Base-by-base conservation (phyloP, 2,113 vertebrate species). In the Erythrolamprus reginae region DNA sequence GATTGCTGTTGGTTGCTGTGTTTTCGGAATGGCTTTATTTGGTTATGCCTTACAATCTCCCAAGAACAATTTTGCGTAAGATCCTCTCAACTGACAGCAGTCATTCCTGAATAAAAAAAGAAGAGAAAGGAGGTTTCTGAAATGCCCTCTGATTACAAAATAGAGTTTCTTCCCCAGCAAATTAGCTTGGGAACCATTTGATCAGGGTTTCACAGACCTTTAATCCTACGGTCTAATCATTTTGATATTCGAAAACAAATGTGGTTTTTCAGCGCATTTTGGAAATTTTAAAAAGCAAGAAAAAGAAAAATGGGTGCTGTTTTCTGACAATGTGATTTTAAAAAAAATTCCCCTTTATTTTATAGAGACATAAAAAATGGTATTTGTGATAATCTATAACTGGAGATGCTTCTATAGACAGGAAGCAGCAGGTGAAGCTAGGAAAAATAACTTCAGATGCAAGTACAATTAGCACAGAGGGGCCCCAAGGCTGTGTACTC, bases 11-110 rank as follows among this genome's bases (percentile, higher is more conserved):
- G 5, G 38, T 84, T 92, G 23, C 38, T 55, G 23, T 53, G 19
- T 51, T 48, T 87, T 86, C n/a, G 26, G 82, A 65, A 83, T 2
- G 3, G 33, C 84, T 89, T 28, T 12, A 33, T 38, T 24, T 92
- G 42, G 38, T 52, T 61, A 12, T 0, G 0, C 53, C 86, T 92
- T 82, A 2, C 33, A 58, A 2, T 23, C 48, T 50, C 28, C 28
- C 3, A 0, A 55, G 48, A 13, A 0, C 13, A n/a, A 2, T 33
- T 84, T 87, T 87, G 1, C n/a, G 50, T 21, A 77, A 88, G 89
- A 55, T 87, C 55, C 53, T 82, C 89, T 51, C 33, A 26, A 7
- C 82, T 51, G 50, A 88, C 86, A 91, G 88, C 45, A 33, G 1
- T 1, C 19, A 2, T 91, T 88, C 51, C 61, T n/a, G 42, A 91